Evolutionary conservation across 23 tunicate species (phyloP).

Genomic region (Phallusia fumigata): DNA sequence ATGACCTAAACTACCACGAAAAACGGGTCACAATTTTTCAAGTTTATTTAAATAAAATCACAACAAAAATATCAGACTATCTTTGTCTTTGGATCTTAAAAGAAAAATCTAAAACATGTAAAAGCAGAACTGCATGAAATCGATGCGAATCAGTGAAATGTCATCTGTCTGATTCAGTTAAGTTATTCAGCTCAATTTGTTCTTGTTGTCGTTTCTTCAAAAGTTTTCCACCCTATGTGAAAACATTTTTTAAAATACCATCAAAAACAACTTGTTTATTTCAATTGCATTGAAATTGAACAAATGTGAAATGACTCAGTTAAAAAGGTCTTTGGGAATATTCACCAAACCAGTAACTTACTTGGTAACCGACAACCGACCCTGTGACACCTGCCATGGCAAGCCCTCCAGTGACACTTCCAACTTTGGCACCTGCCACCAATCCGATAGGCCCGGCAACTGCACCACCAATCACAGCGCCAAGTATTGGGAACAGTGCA

Average conservation of each 20-base stretch:
- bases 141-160: neutral
- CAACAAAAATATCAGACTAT: too few relatives aligned
- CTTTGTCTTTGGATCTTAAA: neutral
- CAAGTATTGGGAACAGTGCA: slow-evolving; percentile 84
- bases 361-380: slow-evolving; percentile 77
- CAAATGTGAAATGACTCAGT: too few relatives aligned
- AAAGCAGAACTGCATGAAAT: neutral
- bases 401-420: slow-evolving; percentile 54
- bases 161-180: neutral
- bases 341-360: neutral
- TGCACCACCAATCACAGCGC: slow-evolving; percentile 86
- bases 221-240: slow-evolving; percentile 6
- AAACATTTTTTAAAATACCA: too few relatives aligned
- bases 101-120: neutral
- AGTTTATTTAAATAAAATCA: too few relatives aligned
- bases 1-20: too few relatives aligned
- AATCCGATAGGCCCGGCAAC: slow-evolving; percentile 84
- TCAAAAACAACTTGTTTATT: too few relatives aligned
- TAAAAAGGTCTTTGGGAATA: too few relatives aligned
- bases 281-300: too few relatives aligned
- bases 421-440: slow-evolving; percentile 70
- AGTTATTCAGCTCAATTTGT: neutral
- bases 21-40: too few relatives aligned
- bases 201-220: slow-evolving; percentile 2
- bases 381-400: slow-evolving; percentile 92